Evolutionary conservation across 2,797 vertebrate species (phyloP), one percentile per base, ranked within the genome.

Genomic region (Gambelia wislizenii): DNA sequence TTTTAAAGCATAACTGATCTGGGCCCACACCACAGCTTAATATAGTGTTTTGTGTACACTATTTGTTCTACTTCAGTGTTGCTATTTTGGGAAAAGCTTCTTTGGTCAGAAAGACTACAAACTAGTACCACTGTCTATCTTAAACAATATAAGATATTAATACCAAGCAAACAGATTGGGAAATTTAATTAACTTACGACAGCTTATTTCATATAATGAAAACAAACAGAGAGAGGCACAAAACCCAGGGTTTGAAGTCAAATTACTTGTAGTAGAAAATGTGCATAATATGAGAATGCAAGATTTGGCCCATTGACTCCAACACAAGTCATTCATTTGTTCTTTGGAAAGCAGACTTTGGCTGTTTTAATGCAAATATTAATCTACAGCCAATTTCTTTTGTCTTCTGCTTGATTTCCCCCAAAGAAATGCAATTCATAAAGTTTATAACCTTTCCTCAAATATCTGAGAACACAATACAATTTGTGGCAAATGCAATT

Each of bases 391-490:
- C 81, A 90, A 86, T 89, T 89, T 74, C 56, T 87, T 84, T 88
- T 88, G 54, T 85, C 83, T 88, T 91, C 89, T 88, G 83, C 77
- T 85, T 91, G 83, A 81, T 69, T 91, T 88, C 47, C 44, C 16
- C 8, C 25, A 91, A 64, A 81, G 77, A 81, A 91, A 81, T 75
- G 42, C 56, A 56, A 85, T 85, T 75, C 86, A 91, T 56, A 88
- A 91, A 81, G 44, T 91, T 84, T 85, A 75, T 91, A 88, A 88
- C 83, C 47, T 85, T 88, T 88, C 59, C 75, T 88, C 77, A 82
- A 88, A 88, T 76, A 84, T 90, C 86, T 59, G 59, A 85, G 49
- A 85, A 74, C 39, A 85, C 25, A 85, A 75, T 61, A 64, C 18
- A 89, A 54, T 82, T 75, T 75, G 79, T 75, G 39, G 86, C 52